These are phyloP conservation scores for Saccopteryx bilineata DNA, from an alignment of 2,113 vertebrate genomes.

Conservation along the genomic window DNA sequence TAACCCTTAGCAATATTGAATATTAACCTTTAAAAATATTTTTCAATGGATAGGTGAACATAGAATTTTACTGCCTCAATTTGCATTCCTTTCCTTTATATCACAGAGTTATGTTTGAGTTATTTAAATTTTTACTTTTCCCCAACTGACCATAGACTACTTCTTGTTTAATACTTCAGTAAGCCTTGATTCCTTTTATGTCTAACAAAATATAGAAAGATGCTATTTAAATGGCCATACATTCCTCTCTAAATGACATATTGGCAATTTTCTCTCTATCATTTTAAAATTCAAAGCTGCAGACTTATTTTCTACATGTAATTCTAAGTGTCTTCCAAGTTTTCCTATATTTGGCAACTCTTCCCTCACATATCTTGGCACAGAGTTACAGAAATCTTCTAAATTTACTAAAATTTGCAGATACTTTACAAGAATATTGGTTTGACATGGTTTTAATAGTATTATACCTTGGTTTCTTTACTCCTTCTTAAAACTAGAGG, in stretches of 20 bases:
- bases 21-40: not conserved
- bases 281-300: not conserved
- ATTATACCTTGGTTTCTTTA: not conserved
- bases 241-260: not conserved
- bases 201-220: not conserved
- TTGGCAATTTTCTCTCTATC: not conserved
- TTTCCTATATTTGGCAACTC: not conserved
- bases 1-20: not conserved
- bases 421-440: not conserved
- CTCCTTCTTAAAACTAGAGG: not conserved
- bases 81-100: slow-evolving; percentile 26
- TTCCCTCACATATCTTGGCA: not conserved
- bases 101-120: not conserved
- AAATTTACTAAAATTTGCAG: not conserved
- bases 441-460: not conserved
- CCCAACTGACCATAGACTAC: not conserved
- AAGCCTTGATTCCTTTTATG: not conserved
- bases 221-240: not conserved
- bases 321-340: not conserved
- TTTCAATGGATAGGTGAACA: not conserved
- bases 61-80: not conserved
- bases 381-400: not conserved
- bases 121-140: not conserved
- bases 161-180: not conserved
- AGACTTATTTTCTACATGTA: not conserved